Evolutionary conservation across 2,797 vertebrate genomes (phyloP).

Genomic region (Sebastes diploproa): DNA sequence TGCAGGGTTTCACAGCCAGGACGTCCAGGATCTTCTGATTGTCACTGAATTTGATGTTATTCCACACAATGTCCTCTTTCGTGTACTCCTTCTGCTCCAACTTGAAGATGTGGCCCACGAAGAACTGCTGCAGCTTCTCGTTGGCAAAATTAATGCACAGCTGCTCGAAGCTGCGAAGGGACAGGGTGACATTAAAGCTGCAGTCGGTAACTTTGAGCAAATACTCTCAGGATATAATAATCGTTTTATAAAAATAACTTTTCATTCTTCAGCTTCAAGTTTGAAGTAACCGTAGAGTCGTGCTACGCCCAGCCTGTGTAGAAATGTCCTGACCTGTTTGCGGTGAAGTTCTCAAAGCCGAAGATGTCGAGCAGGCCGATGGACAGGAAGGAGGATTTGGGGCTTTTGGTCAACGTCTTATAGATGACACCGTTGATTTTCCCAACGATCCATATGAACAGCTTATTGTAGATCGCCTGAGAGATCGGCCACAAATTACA

Average conservation of each 20-base stretch:
- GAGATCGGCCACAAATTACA: constrained; percentile 14
- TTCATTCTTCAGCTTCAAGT: too few relatives aligned
- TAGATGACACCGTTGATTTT: constrained; percentile 91
- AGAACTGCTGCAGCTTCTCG: constrained; percentile 97
- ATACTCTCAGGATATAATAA: too few relatives aligned
- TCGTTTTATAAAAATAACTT: too few relatives aligned
- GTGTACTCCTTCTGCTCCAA: constrained; percentile 92
- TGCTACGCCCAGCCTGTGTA: neutral
- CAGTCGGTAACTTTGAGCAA: too few relatives aligned
- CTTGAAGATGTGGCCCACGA: constrained; percentile 91
- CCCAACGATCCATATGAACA: constrained; percentile 93
- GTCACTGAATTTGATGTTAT: constrained; percentile 86
- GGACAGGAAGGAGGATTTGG: constrained; percentile 73
- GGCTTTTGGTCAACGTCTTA: constrained; percentile 63
- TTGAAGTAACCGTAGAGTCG: neutral
- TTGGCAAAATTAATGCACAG: constrained; percentile 97
- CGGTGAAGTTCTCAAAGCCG: constrained; percentile 94
- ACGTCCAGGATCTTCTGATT: constrained; percentile 89
- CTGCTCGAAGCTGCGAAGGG: constrained; percentile 90
- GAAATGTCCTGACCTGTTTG: constrained; percentile 86
- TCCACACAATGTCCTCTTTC: constrained; percentile 87
- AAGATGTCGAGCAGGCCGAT: constrained; percentile 95
- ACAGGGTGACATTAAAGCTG: neutral
- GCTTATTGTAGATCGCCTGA: constrained; percentile 91
- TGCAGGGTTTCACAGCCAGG: constrained; percentile 86